Conservation (phyloP, 2,797 vertebrate genomes). For the Pangasius djambal region DNA sequence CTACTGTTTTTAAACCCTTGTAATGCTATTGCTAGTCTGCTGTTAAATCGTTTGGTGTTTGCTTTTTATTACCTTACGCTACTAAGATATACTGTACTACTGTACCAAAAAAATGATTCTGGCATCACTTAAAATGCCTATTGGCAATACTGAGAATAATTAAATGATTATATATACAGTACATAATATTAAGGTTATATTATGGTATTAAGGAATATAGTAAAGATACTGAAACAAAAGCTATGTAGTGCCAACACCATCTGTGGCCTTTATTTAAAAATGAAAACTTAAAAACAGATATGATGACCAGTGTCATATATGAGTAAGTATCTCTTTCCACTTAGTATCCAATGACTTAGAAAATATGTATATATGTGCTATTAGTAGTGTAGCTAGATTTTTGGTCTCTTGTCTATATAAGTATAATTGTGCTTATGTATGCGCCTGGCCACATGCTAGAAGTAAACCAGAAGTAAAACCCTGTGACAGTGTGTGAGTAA, state of each 20-base stretch:
- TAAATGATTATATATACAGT: neutral
- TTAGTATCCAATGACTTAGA: neutral
- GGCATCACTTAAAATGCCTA: neutral
- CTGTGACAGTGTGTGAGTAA: slow-evolving; percentile 34
- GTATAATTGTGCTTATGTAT: slow-evolving; percentile 53
- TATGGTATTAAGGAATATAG: neutral
- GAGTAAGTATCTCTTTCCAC: neutral
- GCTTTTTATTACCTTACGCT: slow-evolving; percentile 4
- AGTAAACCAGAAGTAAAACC: slow-evolving; percentile 12
- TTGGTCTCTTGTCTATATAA: neutral
- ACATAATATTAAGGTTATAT: neutral
- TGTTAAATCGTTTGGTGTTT: slow-evolving; percentile 8
- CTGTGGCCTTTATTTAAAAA: neutral
- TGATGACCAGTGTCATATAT: neutral
- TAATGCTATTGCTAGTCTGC: slow-evolving; percentile 50
- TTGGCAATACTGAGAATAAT: neutral
- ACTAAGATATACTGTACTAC: neutral
- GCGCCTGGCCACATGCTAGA: slow-evolving; percentile 37
- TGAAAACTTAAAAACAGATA: neutral
- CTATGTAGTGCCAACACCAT: neutral
- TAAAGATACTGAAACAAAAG: neutral
- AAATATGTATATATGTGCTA: neutral
- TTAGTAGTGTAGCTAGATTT: neutral
- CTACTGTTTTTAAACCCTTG: slow-evolving; percentile 55
- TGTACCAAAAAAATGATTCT: neutral